Evolutionary conservation across 2,113 vertebrate species (phyloP).

Genomic region (Procapra przewalskii): DNA sequence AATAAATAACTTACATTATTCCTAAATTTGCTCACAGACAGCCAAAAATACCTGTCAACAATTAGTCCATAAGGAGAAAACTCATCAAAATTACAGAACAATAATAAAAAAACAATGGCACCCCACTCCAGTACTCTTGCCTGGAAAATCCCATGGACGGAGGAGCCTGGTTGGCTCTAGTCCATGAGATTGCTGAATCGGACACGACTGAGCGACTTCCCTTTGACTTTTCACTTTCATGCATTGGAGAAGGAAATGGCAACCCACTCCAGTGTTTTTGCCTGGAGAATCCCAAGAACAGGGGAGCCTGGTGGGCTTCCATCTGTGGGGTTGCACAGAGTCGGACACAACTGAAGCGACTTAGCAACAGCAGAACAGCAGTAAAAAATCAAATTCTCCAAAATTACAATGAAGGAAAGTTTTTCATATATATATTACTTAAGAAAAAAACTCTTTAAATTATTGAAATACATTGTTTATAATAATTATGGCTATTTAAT

Average conservation of each 20-base stretch:
- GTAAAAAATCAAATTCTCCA: neutral
- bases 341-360: too few species aligned
- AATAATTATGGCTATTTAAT: neutral
- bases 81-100: neutral
- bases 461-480: neutral
- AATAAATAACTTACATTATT: neutral
- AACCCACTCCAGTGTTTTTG: too few species aligned
- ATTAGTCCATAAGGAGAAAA: neutral
- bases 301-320: too few species aligned
- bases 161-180: too few species aligned
- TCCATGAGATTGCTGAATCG: too few species aligned
- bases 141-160: too few species aligned
- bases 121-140: too few species aligned
- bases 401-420: neutral
- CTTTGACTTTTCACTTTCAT: too few species aligned
- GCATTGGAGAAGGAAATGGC: too few species aligned
- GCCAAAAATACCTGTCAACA: neutral
- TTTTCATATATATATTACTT: neutral
- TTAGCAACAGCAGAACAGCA: neutral
- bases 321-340: too few species aligned
- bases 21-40: neutral
- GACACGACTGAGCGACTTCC: too few species aligned
- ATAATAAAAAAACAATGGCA: neutral
- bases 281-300: too few species aligned
- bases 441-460: neutral